A percentile compares a stretch with the other conserved stretches of the same genome.
Evolutionary conservation across 2,797 vertebrate species (phyloP).

Genomic region (Staurois parvus): DNA sequence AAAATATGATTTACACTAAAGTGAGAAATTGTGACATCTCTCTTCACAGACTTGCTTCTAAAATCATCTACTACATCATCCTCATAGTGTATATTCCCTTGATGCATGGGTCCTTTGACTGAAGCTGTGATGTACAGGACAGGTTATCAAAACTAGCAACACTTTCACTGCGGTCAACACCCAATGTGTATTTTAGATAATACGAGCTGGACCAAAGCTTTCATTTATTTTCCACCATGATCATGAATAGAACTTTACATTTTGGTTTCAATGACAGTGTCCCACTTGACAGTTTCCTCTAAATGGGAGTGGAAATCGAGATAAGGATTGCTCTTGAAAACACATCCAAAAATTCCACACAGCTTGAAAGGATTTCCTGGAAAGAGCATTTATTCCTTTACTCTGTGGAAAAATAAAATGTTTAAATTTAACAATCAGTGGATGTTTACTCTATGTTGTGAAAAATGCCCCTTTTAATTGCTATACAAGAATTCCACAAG

Average conservation of each 20-base stretch:
- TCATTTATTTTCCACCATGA: slow-evolving; percentile 13
- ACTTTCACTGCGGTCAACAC: slow-evolving; percentile 9
- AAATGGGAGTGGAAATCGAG: slow-evolving; percentile 31
- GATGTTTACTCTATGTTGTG: slow-evolving; percentile 13
- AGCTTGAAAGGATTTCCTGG: slow-evolving; percentile 53
- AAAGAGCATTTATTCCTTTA: slow-evolving; percentile 35
- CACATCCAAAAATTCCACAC: slow-evolving; percentile 42
- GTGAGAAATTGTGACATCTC: too few species aligned
- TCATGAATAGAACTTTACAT: slow-evolving; percentile 1
- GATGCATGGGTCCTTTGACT: not conserved
- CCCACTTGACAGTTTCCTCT: slow-evolving; percentile 48
- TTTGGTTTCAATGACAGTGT: slow-evolving; percentile 22
- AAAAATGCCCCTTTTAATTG: slow-evolving; percentile 16
- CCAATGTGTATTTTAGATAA: slow-evolving; percentile 53
- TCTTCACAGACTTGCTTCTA: too few species aligned
- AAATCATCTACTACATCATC: too few species aligned
- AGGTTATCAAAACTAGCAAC: slow-evolving; percentile 23
- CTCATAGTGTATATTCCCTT: not conserved
- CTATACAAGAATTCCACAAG: not conserved
- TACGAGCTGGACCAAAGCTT: not conserved
- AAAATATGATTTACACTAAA: too few species aligned
- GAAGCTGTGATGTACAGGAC: not conserved
- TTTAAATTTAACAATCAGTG: slow-evolving; percentile 16
- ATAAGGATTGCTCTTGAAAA: slow-evolving; percentile 31
- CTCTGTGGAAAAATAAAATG: slow-evolving; percentile 28